Evolutionary conservation across 1,140 invertebrate species (phyloP), one percentile per base, ranked within the genome.

Genomic region (Pogonomyrmex barbatus): DNA sequence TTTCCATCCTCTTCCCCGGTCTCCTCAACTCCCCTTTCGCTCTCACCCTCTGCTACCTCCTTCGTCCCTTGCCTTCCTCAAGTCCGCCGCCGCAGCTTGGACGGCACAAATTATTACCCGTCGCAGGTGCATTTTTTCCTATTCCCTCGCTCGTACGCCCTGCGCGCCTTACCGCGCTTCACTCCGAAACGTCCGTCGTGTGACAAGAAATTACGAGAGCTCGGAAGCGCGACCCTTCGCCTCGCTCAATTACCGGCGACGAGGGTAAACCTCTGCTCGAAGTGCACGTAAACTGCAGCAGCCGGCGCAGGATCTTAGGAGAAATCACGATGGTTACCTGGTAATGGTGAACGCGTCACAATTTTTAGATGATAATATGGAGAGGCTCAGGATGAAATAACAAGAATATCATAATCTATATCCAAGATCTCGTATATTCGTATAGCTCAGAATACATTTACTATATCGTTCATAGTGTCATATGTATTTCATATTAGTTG

Each of bases 51-150:
- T 30, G 1, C n/a, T n/a, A 12, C 52, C 73, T 68, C 62, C 68
- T 63, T 42, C 76, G 63, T 79, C 65, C 52, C 45, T 54, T n/a
- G 24, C 4, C 45, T 62, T 17, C 42, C 60, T 42, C 30, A 10
- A 4, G 54, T 2, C 62, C 90, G 77, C 88, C 90, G 90, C 70
- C 68, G 86, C 83, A 86, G 87, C 93, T 91, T 91, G 91, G 92
- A 93, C 92, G 90, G 91, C 93, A 91, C 91, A 91, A 94, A 94
- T 94, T 94, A 94, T 94, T 93, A 92, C 92, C 92, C 87, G 93
- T 91, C 93, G 90, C 94, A 94, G 93, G 93, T 94, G 94, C 93
- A 92, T 93, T 94, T 94, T 94, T 94, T 93, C 90, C 90, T 87
- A 77, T 62, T 90, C 84, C 65, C 78, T 83, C 67, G 54, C 50